A percentile compares a stretch with the other conserved stretches of the same genome.
These are phyloP conservation scores for Aleiodes sp. DNA, from an alignment of 1,140 invertebrate genomes.

Conservation along the genomic window DNA sequence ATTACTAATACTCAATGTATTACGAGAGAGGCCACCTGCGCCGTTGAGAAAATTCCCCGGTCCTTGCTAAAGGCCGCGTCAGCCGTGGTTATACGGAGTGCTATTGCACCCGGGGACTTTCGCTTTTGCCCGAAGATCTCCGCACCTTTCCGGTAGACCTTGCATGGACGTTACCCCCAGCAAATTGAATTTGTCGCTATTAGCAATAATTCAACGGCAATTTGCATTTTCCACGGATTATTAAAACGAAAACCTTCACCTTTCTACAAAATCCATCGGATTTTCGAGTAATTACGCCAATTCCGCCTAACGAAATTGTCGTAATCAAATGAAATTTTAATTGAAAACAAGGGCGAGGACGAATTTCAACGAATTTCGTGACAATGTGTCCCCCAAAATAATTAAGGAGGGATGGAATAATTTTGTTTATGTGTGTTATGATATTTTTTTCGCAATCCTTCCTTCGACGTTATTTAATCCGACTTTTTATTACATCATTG, in stretches of 20 bases:
- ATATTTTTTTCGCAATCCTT: constrained; percentile 14
- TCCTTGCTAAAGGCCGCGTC: not conserved
- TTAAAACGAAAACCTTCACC: no score
- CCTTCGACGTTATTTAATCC: constrained; percentile 49
- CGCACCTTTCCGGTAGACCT: constrained; percentile 29
- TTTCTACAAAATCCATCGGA: no score
- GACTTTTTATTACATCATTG: constrained; percentile 52
- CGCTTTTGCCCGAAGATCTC: constrained; percentile 39
- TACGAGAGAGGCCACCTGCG: not conserved
- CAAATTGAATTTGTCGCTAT: no score
- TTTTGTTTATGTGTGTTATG: no score
- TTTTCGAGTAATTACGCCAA: not conserved
- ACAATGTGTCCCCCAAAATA: not conserved
- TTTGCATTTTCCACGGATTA: no score
- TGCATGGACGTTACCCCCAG: constrained; percentile 8
- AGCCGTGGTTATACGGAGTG: constrained; percentile 23
- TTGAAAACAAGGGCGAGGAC: not conserved
- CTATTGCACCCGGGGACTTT: constrained; percentile 39
- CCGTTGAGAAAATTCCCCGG: not conserved
- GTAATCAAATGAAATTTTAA: not conserved
- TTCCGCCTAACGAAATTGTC: not conserved
- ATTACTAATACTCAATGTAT: no score
- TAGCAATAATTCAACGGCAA: no score
- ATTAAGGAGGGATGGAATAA: not conserved
- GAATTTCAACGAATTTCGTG: constrained; percentile 1